phyloP scores from a whole-genome alignment of 2,888 invertebrate species.

The Morinoia aosen region DNA sequence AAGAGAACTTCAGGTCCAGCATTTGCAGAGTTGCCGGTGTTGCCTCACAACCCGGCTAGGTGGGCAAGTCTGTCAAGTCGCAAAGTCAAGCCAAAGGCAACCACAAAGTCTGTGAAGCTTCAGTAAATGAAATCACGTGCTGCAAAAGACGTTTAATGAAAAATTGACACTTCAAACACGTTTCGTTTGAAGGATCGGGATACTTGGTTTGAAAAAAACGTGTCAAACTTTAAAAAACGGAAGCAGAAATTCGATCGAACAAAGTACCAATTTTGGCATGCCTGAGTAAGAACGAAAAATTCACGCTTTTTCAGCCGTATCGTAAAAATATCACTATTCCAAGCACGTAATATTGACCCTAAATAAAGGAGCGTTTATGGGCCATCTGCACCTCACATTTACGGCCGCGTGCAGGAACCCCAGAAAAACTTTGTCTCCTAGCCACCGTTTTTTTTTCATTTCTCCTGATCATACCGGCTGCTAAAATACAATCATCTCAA shows the following conservation, averaged over 20 bases:
- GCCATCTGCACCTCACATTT: neutral
- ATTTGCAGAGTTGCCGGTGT: no score
- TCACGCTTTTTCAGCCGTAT: neutral
- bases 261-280: neutral
- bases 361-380: neutral
- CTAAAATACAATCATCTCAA: no score
- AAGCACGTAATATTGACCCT: neutral
- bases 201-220: neutral
- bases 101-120: neutral
- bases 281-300: neutral
- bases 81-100: neutral
- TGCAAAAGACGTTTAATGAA: no score
- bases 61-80: neutral
- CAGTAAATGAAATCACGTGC: no score
- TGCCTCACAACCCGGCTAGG: no score
- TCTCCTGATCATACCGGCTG: no score
- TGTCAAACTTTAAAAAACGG: neutral
- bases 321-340: neutral
- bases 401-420: neutral
- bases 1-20: no score
- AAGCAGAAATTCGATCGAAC: neutral
- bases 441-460: neutral
- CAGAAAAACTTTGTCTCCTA: neutral
- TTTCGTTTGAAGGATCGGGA: no score
- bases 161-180: no score